Base-by-base conservation (phyloP, 2,113 vertebrate genomes). In the Xiphophorus couchianus region DNA sequence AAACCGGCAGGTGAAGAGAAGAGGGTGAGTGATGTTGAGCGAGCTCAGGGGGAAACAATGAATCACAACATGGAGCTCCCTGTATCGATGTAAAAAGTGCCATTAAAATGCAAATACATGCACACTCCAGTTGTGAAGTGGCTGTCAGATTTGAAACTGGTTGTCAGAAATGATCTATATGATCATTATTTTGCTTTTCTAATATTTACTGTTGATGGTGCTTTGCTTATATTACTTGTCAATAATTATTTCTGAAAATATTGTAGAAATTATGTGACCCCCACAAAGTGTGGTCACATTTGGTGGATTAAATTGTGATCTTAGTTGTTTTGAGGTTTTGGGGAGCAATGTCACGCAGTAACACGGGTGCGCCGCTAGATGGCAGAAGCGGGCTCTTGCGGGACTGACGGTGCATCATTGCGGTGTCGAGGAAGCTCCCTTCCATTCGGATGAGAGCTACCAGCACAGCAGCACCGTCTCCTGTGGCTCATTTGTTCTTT, bases 51-150 rank as follows among this genome's bases (percentile, higher is more conserved):
- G 64, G 44, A 76, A 80, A 77, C 66, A 84, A 72, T 83, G 42
- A 82, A 75, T 83, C 64, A 63, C 22, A 71, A 54, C 27, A 28
- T 60, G 33, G 61, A 35, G 28, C 31, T 48, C 54, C 64, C 9
- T 76, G 54, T 42, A 69, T 25, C 60, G 62, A 65, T n/a, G 63
- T 64, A 82, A 79, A 83, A 42, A 33, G 30, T 15, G 33, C 25
- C 35, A 33, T 84, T 77, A 77, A 65, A 67, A 88, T 87, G 80
- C 78, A 76, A 90, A 90, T 81, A 31, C 63, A 73, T 78, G 78
- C 74, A 71, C 33, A 58, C 29, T 78, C 62, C 39, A 76, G 19
- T 8, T 68, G 42, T 77, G 39, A 77, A 78, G 79, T 78, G 80
- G 71, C 68, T 76, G 39, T 44, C 2, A 1, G 22, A 37, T 64